Evolutionary conservation across 30 jellyfish, hydroid and myxozoan species (phyloP), one percentile per base, ranked within the genome.

Genomic region (Catostylus mosaicus): DNA sequence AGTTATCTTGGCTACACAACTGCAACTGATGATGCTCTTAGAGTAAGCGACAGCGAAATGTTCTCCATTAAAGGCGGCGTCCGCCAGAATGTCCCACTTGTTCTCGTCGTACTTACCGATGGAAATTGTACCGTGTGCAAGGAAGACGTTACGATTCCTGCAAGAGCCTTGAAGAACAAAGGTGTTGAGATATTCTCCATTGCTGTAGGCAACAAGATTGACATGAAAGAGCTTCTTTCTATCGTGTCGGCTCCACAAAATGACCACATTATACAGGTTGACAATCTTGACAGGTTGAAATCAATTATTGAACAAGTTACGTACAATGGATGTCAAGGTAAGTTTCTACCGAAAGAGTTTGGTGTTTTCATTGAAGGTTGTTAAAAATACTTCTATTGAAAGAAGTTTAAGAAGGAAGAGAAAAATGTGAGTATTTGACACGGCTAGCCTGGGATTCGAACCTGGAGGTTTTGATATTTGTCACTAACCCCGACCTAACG

Each of bases 11-110:
- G 97, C 32, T 92, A 92, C 84, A 73, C 96, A 7, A 92, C 98
- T 16, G 98, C 98, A 1, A 86, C 87, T 40, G 97, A 92, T 60
- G 98, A 73, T 73, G 98, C 98, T 10, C 75, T 92, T 36, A 78
- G 97, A n/a, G 86, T 80, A 20, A 91, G 86, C 59, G 62, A 86
- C 52, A 70, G 34, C 11, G 96, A 86, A 43, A 80, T 92, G 96
- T 92, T 92, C 51, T 92, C 98, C 22, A 63, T 92, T 18, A 59
- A 79, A 33, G 98, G 98, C 18, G 98, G 98, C 1, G 85, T 63
- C 26, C 74, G 98, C 22, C 98, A 92, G 62, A 90, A 90, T 43
- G 98, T 92, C 35, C 96, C 98, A 12, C 89, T 50, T n/a, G 90
- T 92, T 50, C 92, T 92, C 10, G 72, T 92, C 27, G 88, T 92